These are phyloP conservation scores for Lerema accius DNA, from an alignment of 1,140 invertebrate species.

Conservation along the genomic window DNA sequence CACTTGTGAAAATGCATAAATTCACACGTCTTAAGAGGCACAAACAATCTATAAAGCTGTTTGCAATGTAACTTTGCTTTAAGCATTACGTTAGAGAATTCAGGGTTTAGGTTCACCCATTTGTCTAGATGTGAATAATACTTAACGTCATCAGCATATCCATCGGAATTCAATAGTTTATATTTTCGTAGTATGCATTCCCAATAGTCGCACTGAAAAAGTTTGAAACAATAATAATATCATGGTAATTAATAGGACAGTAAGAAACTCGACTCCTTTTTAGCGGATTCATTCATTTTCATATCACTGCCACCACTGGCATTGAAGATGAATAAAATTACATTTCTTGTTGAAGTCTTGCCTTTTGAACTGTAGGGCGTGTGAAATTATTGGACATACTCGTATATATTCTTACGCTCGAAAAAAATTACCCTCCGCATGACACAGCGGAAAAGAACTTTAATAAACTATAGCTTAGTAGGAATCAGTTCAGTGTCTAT, in stretches of 20 bases:
- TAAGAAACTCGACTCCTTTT: too few relatives aligned
- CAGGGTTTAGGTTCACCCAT: constrained; percentile 53
- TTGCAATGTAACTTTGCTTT: constrained; percentile 54
- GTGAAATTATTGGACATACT: too few relatives aligned
- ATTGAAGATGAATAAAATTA: too few relatives aligned
- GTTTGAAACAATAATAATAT: background rate
- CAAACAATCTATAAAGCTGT: constrained; percentile 25
- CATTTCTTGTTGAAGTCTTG: too few relatives aligned
- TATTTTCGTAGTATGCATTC: constrained; percentile 56
- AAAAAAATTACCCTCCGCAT: too few relatives aligned
- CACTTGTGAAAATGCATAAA: constrained; percentile 50
- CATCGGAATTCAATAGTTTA: constrained; percentile 38
- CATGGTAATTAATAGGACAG: background rate
- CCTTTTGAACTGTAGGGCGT: too few relatives aligned
- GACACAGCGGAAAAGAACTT: too few relatives aligned
- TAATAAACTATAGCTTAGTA: too few relatives aligned
- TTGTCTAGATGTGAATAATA: constrained; percentile 52
- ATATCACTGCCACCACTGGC: too few relatives aligned
- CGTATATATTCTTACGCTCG: too few relatives aligned
- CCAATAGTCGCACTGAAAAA: constrained; percentile 56
- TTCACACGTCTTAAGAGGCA: constrained; percentile 48
- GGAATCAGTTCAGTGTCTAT: too few relatives aligned
- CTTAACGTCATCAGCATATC: constrained; percentile 45
- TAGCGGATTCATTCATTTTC: too few relatives aligned
- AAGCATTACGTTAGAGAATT: constrained; percentile 45